Evolutionary conservation across 2,797 vertebrate species (phyloP).

Genomic region (Rhodeus uyekii): DNA sequence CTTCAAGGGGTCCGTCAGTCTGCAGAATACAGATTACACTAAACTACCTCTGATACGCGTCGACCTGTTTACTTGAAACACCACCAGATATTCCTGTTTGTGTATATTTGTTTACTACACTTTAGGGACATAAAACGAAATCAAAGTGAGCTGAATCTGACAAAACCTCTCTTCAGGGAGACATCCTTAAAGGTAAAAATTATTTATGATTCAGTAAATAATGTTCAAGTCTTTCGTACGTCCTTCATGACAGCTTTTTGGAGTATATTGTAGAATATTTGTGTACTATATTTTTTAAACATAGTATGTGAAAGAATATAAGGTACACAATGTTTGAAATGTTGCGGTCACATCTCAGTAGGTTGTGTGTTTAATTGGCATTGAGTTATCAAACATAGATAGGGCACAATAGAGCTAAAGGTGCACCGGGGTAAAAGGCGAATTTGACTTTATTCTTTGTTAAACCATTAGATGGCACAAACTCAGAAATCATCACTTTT

Average conservation of each 20-base stretch:
- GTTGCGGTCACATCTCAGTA: background rate
- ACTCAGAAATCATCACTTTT: too few relatives aligned
- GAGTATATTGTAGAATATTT: too few relatives aligned
- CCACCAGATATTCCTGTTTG: background rate
- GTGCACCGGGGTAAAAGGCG: too few relatives aligned
- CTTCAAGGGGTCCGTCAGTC: constrained; percentile 48
- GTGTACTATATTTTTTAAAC: background rate
- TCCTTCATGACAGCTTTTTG: constrained; percentile 7
- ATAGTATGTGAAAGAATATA: background rate
- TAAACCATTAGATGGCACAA: too few relatives aligned
- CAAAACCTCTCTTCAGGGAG: background rate
- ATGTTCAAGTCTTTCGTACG: background rate
- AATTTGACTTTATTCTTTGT: too few relatives aligned
- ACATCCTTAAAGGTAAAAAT: background rate
- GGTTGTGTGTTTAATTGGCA: background rate
- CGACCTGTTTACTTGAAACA: constrained; percentile 10
- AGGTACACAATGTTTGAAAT: background rate
- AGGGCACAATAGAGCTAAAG: too few relatives aligned
- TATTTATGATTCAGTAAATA: background rate
- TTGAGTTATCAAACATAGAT: background rate
- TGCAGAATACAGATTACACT: constrained; percentile 55
- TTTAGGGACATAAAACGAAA: background rate
- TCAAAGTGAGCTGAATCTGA: background rate
- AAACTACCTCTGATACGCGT: constrained; percentile 27
- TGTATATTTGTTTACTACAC: constrained; percentile 15